Evolutionary conservation across 2,797 vertebrate genomes (phyloP).

Genomic region (Enteromius thamalakanensis): DNA sequence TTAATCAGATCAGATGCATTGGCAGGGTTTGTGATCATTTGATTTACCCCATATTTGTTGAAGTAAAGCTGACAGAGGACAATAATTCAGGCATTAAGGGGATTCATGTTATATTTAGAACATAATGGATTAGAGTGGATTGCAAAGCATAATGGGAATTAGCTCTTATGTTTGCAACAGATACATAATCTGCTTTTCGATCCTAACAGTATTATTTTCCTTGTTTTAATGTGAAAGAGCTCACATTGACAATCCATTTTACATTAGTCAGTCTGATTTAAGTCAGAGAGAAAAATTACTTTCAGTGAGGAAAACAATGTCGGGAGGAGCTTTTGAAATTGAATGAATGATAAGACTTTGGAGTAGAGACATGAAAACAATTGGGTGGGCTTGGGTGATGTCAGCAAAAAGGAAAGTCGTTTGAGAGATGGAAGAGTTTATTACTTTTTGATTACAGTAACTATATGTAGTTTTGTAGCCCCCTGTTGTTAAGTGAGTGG

Average conservation of each 20-base stretch:
- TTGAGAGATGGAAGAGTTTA: not conserved
- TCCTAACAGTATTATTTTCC: constrained; percentile 16
- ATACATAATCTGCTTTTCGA: constrained; percentile 7
- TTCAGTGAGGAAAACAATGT: not conserved
- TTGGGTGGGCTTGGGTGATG: not conserved
- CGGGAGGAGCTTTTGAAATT: not conserved
- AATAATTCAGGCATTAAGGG: constrained; percentile 34
- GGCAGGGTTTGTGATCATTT: constrained; percentile 42
- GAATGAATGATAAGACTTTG: not conserved
- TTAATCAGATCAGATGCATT: constrained; percentile 54
- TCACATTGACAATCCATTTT: constrained; percentile 1
- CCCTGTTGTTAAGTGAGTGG: not conserved
- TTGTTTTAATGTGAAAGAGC: constrained; percentile 20
- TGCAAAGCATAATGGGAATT: constrained; percentile 37
- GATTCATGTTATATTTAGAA: constrained; percentile 50
- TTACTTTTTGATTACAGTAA: not conserved
- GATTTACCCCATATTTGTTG: constrained; percentile 32
- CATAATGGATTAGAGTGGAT: constrained; percentile 19
- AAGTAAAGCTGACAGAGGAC: constrained; percentile 15
- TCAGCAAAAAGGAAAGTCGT: not conserved
- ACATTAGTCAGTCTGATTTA: not conserved
- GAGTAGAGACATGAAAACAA: not conserved
- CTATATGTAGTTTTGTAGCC: not conserved
- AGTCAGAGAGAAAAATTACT: not conserved
- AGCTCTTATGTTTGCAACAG: not conserved